Conservation (phyloP, 2,888 invertebrate genomes). For the Tridacna crocea region DNA sequence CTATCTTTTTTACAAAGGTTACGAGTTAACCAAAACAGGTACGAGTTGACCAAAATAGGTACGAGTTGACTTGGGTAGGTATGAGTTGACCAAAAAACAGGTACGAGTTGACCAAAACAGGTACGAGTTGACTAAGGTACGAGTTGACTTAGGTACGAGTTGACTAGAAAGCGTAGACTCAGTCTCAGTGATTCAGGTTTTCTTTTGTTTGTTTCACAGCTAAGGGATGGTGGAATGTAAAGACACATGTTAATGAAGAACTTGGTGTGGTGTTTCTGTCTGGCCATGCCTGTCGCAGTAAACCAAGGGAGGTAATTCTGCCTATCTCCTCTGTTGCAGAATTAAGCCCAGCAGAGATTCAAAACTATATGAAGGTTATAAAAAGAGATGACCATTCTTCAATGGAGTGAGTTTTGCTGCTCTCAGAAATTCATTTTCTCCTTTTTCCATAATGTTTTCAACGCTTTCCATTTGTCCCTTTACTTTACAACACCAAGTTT, state of each 20-base stretch:
- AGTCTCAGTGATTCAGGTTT: background rate
- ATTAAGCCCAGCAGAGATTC: constrained; percentile 62
- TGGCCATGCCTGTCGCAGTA: constrained; percentile 65
- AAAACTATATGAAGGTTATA: constrained; percentile 55
- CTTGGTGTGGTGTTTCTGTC: constrained; percentile 65
- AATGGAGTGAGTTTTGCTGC: constrained; percentile 40
- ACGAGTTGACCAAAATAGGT: too few relatives aligned
- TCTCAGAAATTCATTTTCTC: background rate
- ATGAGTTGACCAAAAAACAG: too few relatives aligned
- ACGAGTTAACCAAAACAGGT: too few relatives aligned
- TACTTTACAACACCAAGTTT: too few relatives aligned
- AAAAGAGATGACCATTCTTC: constrained; percentile 49
- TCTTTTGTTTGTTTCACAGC: constrained; percentile 46
- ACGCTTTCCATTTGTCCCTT: background rate
- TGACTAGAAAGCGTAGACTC: too few relatives aligned
- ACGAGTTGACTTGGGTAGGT: too few relatives aligned
- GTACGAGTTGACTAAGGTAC: too few relatives aligned
- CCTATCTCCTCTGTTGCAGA: constrained; percentile 60
- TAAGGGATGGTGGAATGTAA: constrained; percentile 74
- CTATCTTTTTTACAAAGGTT: too few relatives aligned
- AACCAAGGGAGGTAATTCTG: constrained; percentile 68
- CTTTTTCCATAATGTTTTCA: background rate
- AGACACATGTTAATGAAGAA: constrained; percentile 60
- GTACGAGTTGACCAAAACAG: too few relatives aligned
- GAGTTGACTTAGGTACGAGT: too few relatives aligned